Evolutionary conservation across 2,888 invertebrate genomes (phyloP).

Genomic region (Boloria selene): DNA sequence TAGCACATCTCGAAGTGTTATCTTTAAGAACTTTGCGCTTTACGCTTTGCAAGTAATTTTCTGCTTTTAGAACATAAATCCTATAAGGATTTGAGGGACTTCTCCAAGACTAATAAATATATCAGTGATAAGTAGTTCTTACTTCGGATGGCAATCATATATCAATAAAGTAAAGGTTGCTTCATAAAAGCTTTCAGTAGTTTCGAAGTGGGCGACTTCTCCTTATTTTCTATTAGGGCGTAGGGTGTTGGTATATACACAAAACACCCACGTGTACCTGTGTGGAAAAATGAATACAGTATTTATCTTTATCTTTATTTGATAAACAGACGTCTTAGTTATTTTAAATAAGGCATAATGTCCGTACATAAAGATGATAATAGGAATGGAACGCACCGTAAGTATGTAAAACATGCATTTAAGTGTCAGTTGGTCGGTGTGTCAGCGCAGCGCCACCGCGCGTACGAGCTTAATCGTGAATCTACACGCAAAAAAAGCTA

Average conservation of each 20-base stretch:
- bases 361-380: conserved; percentile 17
- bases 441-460: conserved; percentile 38
- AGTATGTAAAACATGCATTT: conserved; percentile 44
- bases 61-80: too few species aligned
- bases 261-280: conserved; percentile 4
- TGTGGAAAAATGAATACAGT: neutral
- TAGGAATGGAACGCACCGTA: conserved; percentile 19
- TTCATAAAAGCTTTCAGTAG: conserved; percentile 3
- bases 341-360: conserved; percentile 23
- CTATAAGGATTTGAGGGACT: too few species aligned
- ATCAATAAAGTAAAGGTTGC: conserved; percentile 17
- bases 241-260: conserved; percentile 38
- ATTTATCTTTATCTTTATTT: neutral
- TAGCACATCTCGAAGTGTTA: too few species aligned
- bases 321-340: conserved; percentile 7
- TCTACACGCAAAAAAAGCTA: conserved; percentile 41
- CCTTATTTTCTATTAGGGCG: conserved; percentile 39
- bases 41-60: too few species aligned
- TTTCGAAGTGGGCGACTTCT: conserved; percentile 23
- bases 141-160: neutral
- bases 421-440: conserved; percentile 45
- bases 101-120: neutral
- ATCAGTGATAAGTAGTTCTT: neutral
- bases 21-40: too few species aligned
- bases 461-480: conserved; percentile 38